Evolutionary conservation across 1,140 invertebrate species (phyloP), one percentile per base, ranked within the genome.

Genomic region (Drosophila littoralis): DNA sequence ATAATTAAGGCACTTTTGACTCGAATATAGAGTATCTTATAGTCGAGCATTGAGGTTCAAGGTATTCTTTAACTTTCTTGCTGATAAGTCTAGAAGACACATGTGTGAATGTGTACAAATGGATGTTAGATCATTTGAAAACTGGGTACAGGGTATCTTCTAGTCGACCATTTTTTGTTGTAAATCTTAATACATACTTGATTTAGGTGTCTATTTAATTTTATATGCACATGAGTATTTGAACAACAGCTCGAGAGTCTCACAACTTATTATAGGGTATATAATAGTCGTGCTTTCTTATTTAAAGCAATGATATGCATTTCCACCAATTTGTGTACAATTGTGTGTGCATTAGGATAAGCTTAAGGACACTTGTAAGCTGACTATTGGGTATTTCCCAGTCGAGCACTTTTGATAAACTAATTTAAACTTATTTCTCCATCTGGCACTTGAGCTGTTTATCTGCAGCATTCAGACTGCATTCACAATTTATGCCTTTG

Each of bases 361-460:
- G 8, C 22, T 7, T 22, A 4, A 43, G 6, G n/a, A 7, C 43
- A 22, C 15, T 22, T 45, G 1, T 9, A 4, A 22, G 2, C 9
- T 10, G 1, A 15, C 7, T 22, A 22, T 9, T 40, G 35, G 35
- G 52, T 40, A 55, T 55, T 2, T 15, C 5, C 0, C 6, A 42
- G 54, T 57, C 12, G 6, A 42, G 28, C 38, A 58, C 54, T 32
- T 22, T 45, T 6, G 12, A 12, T 0, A 7, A 17, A 43, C 22
- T 17, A 6, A 35, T 28, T 45, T 59, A 28, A 59, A 67, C 54
- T 50, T 38, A 28, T 43, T 61, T 58, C 17, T 13, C 40, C 13
- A 72, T 50, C 48, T 67, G 54, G n/a, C 74, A 57, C 72, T 79
- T 82, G 70, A 77, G 67, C 76, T 79, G 68, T 77, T 86, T 88